Percentiles rank a stretch among this genome's conserved stretches.
Conservation (phyloP, 2,113 vertebrate species). For the Vimba vimba region DNA sequence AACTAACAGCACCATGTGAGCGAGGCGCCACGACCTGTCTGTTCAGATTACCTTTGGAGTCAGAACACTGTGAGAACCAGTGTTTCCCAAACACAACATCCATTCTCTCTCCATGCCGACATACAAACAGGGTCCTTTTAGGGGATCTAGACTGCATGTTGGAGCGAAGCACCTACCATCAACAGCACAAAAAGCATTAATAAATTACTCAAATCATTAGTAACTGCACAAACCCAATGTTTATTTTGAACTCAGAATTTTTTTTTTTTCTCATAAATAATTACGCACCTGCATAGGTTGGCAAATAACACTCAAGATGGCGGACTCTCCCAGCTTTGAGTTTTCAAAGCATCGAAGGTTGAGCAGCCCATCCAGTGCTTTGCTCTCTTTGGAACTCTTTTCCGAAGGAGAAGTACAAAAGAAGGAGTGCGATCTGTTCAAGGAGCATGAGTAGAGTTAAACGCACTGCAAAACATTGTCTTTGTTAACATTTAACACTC, state of each 20-base stretch:
- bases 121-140: conserved; percentile 92
- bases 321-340: conserved; percentile 76
- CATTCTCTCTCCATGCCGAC: conserved; percentile 97
- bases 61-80: conserved; percentile 96
- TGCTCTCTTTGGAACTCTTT: conserved; percentile 63
- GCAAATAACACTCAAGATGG: conserved; percentile 85
- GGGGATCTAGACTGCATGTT: conserved; percentile 78
- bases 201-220: not conserved
- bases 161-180: conserved; percentile 80
- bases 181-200: conserved; percentile 6
- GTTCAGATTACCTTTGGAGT: conserved; percentile 87
- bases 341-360: conserved; percentile 79
- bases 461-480: not conserved
- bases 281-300: conserved; percentile 87
- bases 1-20: not conserved
- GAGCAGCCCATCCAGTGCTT: conserved; percentile 67
- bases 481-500: not conserved
- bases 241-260: not conserved
- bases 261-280: too few relatives aligned
- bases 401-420: conserved; percentile 78
- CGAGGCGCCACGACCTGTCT: not conserved
- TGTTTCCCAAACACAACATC: conserved; percentile 98
- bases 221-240: not conserved
- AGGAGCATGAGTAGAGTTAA: not conserved
- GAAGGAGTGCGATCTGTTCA: conserved; percentile 88